Conservation (phyloP, 2,797 vertebrate species). For the Clarias laeviceps region DNA sequence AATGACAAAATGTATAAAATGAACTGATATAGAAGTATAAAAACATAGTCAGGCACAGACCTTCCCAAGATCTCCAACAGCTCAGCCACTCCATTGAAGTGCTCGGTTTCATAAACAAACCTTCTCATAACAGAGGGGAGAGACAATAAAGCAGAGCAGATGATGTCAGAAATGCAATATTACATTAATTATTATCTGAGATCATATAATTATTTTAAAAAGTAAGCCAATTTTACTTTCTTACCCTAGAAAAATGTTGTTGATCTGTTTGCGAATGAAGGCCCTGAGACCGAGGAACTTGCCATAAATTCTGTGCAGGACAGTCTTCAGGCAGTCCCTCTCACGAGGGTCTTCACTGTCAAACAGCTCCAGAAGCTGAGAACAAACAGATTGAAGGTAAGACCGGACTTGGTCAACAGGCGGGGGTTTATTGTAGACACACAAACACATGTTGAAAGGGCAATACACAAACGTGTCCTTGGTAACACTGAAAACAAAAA, state of each 20-base stretch:
- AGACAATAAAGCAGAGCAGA: not conserved
- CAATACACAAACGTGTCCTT: not conserved
- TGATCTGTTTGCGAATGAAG: slow-evolving; percentile 99
- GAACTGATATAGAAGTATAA: not conserved
- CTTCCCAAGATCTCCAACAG: slow-evolving; percentile 99
- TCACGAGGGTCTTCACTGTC: slow-evolving; percentile 98
- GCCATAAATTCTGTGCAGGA: slow-evolving; percentile 99
- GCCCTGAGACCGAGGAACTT: slow-evolving; percentile 99
- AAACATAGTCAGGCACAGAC: slow-evolving; percentile 68
- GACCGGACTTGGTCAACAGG: slow-evolving; percentile 5
- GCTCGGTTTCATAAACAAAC: slow-evolving; percentile 99
- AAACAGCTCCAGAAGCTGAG: slow-evolving; percentile 95
- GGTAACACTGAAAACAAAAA: slow-evolving; percentile 7
- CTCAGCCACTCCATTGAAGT: slow-evolving; percentile 99
- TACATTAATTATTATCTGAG: not conserved
- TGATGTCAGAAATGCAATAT: not conserved
- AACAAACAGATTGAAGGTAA: slow-evolving; percentile 4
- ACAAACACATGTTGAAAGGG: not conserved
- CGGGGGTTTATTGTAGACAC: not conserved
- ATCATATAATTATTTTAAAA: not conserved
- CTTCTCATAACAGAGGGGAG: slow-evolving; percentile 56
- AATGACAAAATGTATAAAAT: not conserved
- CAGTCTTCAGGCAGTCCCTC: slow-evolving; percentile 98
- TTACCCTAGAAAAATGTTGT: slow-evolving; percentile 99
- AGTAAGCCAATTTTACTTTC: slow-evolving; percentile 52